Conservation (phyloP, 2,797 vertebrate genomes). For the Galagoides demidoff region DNA sequence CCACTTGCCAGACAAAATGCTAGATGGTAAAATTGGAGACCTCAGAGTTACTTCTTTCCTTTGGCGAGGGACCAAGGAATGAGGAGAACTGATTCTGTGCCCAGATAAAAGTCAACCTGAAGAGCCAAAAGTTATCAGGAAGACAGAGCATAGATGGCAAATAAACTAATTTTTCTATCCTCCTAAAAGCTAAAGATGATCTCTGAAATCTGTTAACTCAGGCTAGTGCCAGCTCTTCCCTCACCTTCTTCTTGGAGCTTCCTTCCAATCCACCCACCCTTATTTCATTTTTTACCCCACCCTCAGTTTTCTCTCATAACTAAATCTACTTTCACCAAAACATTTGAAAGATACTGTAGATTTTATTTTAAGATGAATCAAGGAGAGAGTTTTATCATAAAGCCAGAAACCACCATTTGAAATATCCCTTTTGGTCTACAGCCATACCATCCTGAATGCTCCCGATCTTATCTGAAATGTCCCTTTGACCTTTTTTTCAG, state of each 20-base stretch:
- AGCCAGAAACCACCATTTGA: background rate
- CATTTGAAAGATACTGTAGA: background rate
- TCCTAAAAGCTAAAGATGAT: background rate
- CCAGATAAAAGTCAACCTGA: conserved; percentile 64
- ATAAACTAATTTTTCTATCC: conserved; percentile 18
- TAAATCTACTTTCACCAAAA: background rate
- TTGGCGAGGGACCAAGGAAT: conserved; percentile 64
- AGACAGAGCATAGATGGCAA: conserved; percentile 48
- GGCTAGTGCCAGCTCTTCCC: background rate
- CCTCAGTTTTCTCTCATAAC: background rate
- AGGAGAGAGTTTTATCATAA: background rate
- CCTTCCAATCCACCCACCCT: accelerated
- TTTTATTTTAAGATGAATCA: background rate
- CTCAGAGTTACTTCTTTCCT: conserved; percentile 45
- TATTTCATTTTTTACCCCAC: background rate
- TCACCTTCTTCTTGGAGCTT: background rate
- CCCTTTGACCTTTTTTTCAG: background rate
- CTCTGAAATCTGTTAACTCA: conserved; percentile 24
- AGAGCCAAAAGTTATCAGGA: conserved; percentile 50
- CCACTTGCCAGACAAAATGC: conserved; percentile 57
- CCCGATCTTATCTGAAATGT: background rate
- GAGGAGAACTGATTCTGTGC: conserved; percentile 52
- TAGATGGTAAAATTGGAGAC: conserved; percentile 52
- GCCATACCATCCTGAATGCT: no score
- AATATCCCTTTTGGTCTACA: background rate